Evolutionary conservation across 2,888 invertebrate species (phyloP).

Genomic region (Lasius platythorax): DNA sequence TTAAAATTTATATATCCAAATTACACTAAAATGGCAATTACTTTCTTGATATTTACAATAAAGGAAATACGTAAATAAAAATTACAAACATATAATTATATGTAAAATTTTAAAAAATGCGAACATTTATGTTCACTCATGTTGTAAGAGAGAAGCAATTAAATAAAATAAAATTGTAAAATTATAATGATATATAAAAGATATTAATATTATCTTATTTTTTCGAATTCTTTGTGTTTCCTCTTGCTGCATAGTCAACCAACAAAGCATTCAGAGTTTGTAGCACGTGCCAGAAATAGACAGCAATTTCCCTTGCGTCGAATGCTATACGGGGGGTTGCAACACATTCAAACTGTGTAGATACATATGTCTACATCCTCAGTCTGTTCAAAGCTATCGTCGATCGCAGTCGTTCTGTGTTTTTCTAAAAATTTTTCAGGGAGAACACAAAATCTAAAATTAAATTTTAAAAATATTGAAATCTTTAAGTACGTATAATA

Average conservation of each 20-base stretch:
- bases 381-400: conserved; percentile 66
- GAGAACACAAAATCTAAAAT: background rate
- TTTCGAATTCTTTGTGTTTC: conserved; percentile 35
- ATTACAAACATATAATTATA: background rate
- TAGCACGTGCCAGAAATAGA: conserved; percentile 83
- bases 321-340: conserved; percentile 81
- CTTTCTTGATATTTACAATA: background rate
- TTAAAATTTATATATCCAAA: background rate
- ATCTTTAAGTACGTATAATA: background rate
- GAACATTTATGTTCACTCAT: background rate
- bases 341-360: conserved; percentile 76
- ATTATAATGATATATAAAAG: background rate
- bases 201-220: background rate
- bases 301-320: conserved; percentile 70
- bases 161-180: background rate
- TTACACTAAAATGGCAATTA: background rate
- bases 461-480: background rate
- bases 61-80: background rate
- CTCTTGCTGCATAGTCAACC: conserved; percentile 2
- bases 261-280: conserved; percentile 57
- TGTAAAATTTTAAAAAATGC: background rate
- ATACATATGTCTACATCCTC: conserved; percentile 68
- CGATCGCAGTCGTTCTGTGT: conserved; percentile 4
- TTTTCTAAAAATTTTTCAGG: background rate
- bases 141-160: background rate